These are phyloP conservation scores for Bombus pascuorum DNA, from an alignment of 1,140 invertebrate genomes.

Conservation along the genomic window DNA sequence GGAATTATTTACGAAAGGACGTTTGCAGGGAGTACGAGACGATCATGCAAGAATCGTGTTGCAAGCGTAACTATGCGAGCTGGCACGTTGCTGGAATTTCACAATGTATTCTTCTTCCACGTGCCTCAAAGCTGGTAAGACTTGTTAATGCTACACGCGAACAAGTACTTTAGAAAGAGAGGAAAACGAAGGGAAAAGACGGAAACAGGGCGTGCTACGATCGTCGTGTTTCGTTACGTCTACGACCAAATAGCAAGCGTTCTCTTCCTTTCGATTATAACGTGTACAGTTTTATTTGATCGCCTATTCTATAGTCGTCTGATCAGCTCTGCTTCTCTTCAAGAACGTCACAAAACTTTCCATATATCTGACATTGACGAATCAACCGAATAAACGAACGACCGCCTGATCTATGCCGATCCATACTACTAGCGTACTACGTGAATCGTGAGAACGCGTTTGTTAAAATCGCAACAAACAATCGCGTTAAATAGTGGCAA, in stretches of 20 bases:
- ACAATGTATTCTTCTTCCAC: slow-evolving; percentile 22
- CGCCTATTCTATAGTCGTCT: neutral
- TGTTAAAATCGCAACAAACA: neutral
- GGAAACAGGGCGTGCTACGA: neutral
- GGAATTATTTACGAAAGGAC: slow-evolving; percentile 21
- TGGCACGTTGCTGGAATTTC: slow-evolving; percentile 15
- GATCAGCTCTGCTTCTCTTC: too few relatives aligned
- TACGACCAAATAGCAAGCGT: neutral
- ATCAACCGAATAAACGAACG: neutral
- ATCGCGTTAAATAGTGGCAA: neutral
- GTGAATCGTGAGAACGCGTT: too few relatives aligned
- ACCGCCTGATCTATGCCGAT: neutral
- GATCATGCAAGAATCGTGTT: slow-evolving; percentile 4
- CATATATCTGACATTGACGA: too few relatives aligned
- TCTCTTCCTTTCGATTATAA: neutral
- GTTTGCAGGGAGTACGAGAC: neutral
- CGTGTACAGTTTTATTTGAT: accelerated
- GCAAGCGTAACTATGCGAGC: neutral
- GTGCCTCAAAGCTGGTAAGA: neutral
- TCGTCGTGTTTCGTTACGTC: slow-evolving; percentile 9
- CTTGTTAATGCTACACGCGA: slow-evolving; percentile 31
- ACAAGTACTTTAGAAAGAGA: neutral
- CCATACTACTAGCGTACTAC: neutral
- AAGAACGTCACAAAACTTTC: neutral
- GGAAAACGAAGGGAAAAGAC: neutral